Evolutionary conservation across 92 coral and sea anemone genomes (phyloP).

Genomic region (Paramuricea clavata): DNA sequence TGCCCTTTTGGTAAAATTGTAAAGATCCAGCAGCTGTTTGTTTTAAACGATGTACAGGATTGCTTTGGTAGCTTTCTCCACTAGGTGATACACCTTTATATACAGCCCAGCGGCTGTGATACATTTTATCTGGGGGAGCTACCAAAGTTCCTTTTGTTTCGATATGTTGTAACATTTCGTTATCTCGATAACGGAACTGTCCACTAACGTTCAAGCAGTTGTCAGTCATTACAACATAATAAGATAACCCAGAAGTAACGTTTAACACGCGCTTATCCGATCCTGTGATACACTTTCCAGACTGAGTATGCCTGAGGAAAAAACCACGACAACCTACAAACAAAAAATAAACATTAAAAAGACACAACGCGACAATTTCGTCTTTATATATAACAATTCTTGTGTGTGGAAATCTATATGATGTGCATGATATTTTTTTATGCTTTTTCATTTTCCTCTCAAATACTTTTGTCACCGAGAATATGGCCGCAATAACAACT

Average conservation of each 20-base stretch:
- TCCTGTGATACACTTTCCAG: neutral
- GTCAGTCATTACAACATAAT: neutral
- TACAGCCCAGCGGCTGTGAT: neutral
- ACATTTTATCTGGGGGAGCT: neutral
- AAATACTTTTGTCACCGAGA: too few relatives aligned
- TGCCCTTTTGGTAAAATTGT: neutral
- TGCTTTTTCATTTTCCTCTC: too few relatives aligned
- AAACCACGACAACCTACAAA: neutral
- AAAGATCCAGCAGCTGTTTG: slow-evolving; percentile 8
- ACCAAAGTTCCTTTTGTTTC: neutral
- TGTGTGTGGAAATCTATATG: too few relatives aligned
- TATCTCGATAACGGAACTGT: neutral
- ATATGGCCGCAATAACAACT: too few relatives aligned
- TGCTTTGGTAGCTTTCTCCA: neutral
- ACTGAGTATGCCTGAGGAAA: neutral
- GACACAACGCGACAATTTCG: too few relatives aligned
- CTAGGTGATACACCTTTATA: neutral
- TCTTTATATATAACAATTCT: too few relatives aligned
- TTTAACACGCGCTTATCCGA: neutral
- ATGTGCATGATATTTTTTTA: too few relatives aligned
- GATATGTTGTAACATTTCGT: neutral
- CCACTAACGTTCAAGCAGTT: neutral
- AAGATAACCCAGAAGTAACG: neutral
- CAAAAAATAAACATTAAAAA: neutral
- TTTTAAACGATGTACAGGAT: neutral